Conservation (phyloP, 2,888 invertebrate species). For the Cheilosia grossa region DNA sequence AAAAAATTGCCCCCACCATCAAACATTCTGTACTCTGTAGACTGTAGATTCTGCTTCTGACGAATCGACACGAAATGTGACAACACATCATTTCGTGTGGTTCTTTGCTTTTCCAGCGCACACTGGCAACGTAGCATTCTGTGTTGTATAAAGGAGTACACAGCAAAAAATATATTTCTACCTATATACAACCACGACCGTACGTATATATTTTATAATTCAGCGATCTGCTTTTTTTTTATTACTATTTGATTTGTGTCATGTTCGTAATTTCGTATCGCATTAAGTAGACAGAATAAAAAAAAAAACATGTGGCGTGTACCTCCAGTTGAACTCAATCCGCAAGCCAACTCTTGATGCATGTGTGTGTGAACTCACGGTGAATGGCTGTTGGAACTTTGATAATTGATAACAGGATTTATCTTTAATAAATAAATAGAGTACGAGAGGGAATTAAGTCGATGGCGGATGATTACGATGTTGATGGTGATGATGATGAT, state of each 20-base stretch:
- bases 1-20: background rate
- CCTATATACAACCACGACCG: background rate
- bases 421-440: constrained; percentile 64
- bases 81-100: constrained; percentile 53
- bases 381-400: constrained; percentile 69
- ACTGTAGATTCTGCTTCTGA: constrained; percentile 25
- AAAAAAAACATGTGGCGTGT: constrained; percentile 43
- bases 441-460: constrained; percentile 30
- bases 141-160: constrained; percentile 38
- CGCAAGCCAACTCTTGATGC: constrained; percentile 24
- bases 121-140: constrained; percentile 63
- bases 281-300: constrained; percentile 70
- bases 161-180: background rate
- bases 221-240: constrained; percentile 66
- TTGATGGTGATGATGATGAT: constrained; percentile 43
- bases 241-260: constrained; percentile 69
- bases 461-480: constrained; percentile 24
- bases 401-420: constrained; percentile 74
- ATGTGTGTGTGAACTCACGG: constrained; percentile 40
- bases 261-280: constrained; percentile 72
- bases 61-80: constrained; percentile 52
- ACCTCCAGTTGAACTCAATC: constrained; percentile 71
- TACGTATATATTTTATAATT: constrained; percentile 56
- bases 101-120: constrained; percentile 1
- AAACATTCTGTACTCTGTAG: constrained; percentile 5